Evolutionary conservation across 2,888 invertebrate species (phyloP).

Genomic region (Aricia artaxerxes): DNA sequence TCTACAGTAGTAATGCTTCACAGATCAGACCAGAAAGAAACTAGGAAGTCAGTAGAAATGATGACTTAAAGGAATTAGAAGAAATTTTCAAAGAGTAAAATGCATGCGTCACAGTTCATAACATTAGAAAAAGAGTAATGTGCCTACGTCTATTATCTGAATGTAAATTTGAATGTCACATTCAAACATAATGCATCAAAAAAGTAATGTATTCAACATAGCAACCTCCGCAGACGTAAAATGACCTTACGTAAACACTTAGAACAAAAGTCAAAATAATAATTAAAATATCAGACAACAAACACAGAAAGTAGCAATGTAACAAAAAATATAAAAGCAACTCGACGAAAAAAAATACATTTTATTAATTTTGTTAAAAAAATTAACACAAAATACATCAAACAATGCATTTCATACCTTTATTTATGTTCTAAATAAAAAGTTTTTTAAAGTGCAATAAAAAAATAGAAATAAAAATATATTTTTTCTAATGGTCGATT

Average conservation of each 20-base stretch:
- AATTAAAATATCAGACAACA: background rate
- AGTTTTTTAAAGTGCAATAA: background rate
- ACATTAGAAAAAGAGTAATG: background rate
- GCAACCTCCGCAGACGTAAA: background rate
- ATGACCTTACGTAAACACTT: background rate
- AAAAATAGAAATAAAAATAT: background rate
- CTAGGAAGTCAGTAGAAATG: background rate
- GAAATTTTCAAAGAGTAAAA: background rate
- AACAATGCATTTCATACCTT: no score
- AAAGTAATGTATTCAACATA: background rate
- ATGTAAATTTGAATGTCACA: background rate
- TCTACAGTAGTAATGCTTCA: background rate
- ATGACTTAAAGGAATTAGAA: background rate
- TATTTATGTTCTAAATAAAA: no score
- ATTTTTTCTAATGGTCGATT: background rate
- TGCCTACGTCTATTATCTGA: background rate
- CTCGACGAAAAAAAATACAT: no score
- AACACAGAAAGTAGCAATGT: background rate
- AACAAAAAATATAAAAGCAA: no score
- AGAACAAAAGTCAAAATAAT: background rate
- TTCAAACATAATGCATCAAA: background rate
- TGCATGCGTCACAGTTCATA: background rate
- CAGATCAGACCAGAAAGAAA: background rate
- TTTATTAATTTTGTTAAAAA: no score
- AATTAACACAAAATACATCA: no score